phyloP scores from a whole-genome alignment of 2,888 invertebrate species.

The Epinotia brunnichana region DNA sequence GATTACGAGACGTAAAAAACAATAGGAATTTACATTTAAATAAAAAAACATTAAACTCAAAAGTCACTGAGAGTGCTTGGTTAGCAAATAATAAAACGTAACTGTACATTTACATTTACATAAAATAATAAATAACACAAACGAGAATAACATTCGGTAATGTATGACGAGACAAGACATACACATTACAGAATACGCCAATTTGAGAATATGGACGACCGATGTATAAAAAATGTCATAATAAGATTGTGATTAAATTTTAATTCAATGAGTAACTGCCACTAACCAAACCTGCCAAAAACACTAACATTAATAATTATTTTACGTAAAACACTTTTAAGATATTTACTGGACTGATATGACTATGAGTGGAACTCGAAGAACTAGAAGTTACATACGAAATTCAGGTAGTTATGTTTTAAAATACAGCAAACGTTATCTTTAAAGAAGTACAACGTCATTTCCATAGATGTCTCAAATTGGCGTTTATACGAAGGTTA shows the following conservation, averaged over 20 bases:
- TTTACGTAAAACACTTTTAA: neutral
- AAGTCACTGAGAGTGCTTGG: neutral
- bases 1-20: neutral
- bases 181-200: slow-evolving; percentile 4
- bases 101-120: neutral
- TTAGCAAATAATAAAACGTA: slow-evolving; percentile 7
- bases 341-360: neutral
- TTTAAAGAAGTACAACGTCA: neutral
- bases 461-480: slow-evolving; percentile 19
- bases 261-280: neutral
- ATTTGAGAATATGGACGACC: neutral
- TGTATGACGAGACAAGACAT: neutral
- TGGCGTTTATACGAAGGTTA: slow-evolving; percentile 6
- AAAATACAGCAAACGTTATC: neutral
- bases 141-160: neutral
- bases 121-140: neutral
- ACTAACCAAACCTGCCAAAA: too few species aligned
- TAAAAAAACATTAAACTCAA: neutral
- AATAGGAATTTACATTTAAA: neutral
- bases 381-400: too few species aligned
- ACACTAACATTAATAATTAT: too few species aligned
- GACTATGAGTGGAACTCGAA: too few species aligned
- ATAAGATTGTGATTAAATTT: neutral
- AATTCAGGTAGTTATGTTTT: too few species aligned
- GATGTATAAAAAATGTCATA: neutral